Percentiles rank a stretch among this genome's conserved stretches.
Conservation (phyloP, 2,797 vertebrate genomes). For the Fistularia tabacaria region DNA sequence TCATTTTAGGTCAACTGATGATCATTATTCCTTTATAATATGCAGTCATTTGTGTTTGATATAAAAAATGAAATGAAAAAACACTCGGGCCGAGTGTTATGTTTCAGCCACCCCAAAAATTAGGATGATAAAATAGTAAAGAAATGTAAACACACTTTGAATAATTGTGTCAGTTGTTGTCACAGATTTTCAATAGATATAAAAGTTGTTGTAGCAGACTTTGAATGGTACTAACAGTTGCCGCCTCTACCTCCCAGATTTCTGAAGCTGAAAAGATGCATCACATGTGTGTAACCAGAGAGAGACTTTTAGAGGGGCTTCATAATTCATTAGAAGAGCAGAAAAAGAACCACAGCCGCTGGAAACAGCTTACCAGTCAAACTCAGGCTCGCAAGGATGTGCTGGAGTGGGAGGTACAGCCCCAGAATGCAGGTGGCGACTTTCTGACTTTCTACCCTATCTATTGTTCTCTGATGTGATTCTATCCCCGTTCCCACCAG, state of each 20-base stretch:
- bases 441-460: neutral
- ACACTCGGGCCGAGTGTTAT: too few species aligned
- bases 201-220: too few species aligned
- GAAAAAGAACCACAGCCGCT: constrained; percentile 65
- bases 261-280: constrained; percentile 72
- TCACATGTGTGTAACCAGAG: constrained; percentile 75
- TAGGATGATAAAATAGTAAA: too few species aligned
- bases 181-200: too few species aligned
- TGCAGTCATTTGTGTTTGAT: too few species aligned
- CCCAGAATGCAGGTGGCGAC: neutral
- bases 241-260: constrained; percentile 63
- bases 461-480: constrained; percentile 5
- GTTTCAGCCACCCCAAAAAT: too few species aligned
- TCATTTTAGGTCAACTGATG: neutral
- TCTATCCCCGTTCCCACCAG: constrained; percentile 52
- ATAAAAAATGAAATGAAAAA: too few species aligned
- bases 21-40: neutral
- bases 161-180: neutral
- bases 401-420: constrained; percentile 80
- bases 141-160: neutral
- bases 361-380: constrained; percentile 67
- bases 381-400: constrained; percentile 68
- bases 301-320: constrained; percentile 74
- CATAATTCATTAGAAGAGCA: constrained; percentile 72
- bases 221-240: too few species aligned